Conservation (phyloP, 2,888 invertebrate species). For the Theodoxus fluviatilis region DNA sequence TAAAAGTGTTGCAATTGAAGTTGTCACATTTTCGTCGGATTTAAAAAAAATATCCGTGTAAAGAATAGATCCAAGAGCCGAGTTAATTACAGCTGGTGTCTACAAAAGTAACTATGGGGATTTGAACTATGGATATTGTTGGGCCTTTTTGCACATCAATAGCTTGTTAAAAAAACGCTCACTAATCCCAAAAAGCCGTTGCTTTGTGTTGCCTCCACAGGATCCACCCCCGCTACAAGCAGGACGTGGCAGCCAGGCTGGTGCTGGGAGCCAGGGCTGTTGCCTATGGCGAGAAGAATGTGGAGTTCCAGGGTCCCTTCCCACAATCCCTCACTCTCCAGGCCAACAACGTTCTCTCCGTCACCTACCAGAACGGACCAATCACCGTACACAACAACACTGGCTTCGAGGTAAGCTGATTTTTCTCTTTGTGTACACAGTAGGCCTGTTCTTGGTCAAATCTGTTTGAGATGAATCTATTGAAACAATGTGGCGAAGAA, state of each 20-base stretch:
- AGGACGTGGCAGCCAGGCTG: conserved; percentile 50
- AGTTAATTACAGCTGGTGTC: no score
- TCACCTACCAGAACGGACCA: conserved; percentile 6
- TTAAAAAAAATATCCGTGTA: no score
- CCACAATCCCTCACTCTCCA: conserved; percentile 33
- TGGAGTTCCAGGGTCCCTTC: conserved; percentile 52
- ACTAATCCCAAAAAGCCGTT: neutral
- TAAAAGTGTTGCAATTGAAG: no score
- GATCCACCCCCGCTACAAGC: conserved; percentile 54
- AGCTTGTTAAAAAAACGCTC: neutral
- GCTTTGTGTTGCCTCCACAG: conserved; percentile 32
- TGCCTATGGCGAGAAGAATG: conserved; percentile 45
- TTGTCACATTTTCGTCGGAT: no score
- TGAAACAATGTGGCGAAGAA: no score
- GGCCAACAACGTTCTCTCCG: neutral
- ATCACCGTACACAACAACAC: conserved; percentile 28
- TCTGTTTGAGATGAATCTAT: no score
- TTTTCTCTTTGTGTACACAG: no score
- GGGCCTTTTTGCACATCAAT: no score
- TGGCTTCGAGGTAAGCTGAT: conserved; percentile 40
- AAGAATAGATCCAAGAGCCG: no score
- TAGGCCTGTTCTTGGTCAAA: no score
- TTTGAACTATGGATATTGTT: no score
- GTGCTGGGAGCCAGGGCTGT: conserved; percentile 47
- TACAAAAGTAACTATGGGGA: no score